Evolutionary conservation across 2,888 invertebrate species (phyloP).

Genomic region (Leptinotarsa juncta): DNA sequence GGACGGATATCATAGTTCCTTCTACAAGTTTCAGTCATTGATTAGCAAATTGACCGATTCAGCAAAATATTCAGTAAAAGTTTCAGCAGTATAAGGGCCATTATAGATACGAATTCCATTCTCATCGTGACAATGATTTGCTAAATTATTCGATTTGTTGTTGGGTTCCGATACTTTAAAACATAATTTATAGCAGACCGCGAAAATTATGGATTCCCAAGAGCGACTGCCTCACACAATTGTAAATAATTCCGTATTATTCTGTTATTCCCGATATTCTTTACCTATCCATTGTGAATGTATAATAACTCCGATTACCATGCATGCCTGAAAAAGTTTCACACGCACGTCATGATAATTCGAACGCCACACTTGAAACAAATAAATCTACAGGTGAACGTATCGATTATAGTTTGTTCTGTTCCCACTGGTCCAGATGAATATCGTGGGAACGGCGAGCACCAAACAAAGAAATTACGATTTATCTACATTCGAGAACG

Average conservation of each 20-base stretch:
- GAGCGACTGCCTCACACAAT: background rate
- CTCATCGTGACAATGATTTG: too few species aligned
- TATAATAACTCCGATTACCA: constrained; percentile 9
- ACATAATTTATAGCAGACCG: background rate
- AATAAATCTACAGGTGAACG: constrained; percentile 26
- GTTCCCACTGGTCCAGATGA: constrained; percentile 44
- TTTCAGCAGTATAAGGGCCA: too few species aligned
- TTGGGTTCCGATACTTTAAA: background rate
- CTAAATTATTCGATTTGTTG: too few species aligned
- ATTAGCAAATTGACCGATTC: too few species aligned
- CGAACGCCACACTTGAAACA: constrained; percentile 10
- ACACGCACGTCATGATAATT: constrained; percentile 28
- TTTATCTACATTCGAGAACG: constrained; percentile 6
- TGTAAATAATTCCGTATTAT: background rate
- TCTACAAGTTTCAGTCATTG: too few species aligned
- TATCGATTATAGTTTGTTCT: constrained; percentile 37
- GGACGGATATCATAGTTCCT: too few species aligned
- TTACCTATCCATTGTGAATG: constrained; percentile 10
- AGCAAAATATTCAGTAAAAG: too few species aligned
- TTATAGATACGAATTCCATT: too few species aligned
- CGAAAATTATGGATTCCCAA: constrained; percentile 10
- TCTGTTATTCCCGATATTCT: constrained; percentile 6
- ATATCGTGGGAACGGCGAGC: constrained; percentile 50
- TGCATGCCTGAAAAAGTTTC: constrained; percentile 26
- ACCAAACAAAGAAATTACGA: constrained; percentile 50